Base-by-base conservation (phyloP, 2,113 vertebrate genomes). In the Phylloscopus whistleri region DNA sequence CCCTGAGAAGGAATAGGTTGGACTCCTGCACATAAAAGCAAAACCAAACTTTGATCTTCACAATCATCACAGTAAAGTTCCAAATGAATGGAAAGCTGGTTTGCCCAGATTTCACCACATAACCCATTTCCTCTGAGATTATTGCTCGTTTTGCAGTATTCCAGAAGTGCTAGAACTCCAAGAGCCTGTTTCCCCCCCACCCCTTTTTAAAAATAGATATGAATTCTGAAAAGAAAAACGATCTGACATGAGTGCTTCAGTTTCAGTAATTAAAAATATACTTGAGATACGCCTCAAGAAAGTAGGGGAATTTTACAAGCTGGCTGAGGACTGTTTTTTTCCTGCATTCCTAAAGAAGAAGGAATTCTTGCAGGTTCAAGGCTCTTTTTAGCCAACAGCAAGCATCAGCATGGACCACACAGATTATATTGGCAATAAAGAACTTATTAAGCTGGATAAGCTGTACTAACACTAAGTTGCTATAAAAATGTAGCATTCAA, bases 1-100 rank as follows among this genome's bases (percentile, higher is more conserved):
- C 99, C 99, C 97, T 99, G 99, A 95, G 98, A 98, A 94, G 99
- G 98, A 93, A 99, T 98, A 91, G 98, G 98, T 97, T 98, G 98
- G 96, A 99, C 97, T 96, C 98, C 99, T 99, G 93, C 95, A 97
- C 23, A 90, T n/a, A 96, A 90, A 96, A 96, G 94, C 13, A 96
- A 96, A 95, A 92, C 76, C 66, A 96, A 89, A 60, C 72, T 55
- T 96, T 96, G 88, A 90, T 83, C 77, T 96, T 97, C 95, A 97
- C 37, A 93, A 90, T 72, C 68, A 58, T 30, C 83, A 76, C 53
- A 75, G 17, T 87, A 35, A 94, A 74, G 72, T 51, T n/a, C 44
- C 8, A 5, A 83, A 66, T 10, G 28, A 93, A 90, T 10, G 76
- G 63, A 93, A 84, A 58, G 46, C 52, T 68, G 21, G 3, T 59